These are phyloP conservation scores for Tortrix viridana DNA, from an alignment of 2,888 invertebrate genomes.

Conservation along the genomic window DNA sequence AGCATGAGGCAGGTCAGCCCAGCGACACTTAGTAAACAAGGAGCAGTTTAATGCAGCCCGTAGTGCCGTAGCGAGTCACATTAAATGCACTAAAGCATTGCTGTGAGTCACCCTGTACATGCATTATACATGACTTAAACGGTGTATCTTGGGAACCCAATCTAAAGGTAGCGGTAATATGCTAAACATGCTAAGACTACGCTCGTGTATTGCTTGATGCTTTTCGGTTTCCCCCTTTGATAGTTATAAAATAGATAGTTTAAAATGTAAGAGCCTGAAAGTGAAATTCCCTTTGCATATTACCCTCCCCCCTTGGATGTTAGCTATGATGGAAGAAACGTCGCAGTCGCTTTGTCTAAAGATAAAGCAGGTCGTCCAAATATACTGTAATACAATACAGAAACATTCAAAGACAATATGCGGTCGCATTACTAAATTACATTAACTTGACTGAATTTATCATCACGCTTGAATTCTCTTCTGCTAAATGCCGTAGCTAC, in stretches of 20 bases:
- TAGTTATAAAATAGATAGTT: slow-evolving; percentile 1
- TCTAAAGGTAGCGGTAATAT: slow-evolving; percentile 1
- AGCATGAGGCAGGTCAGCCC: slow-evolving; percentile 45
- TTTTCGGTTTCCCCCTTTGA: not conserved
- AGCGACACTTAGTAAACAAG: slow-evolving; percentile 50
- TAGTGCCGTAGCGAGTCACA: slow-evolving; percentile 46
- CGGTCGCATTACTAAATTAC: not conserved
- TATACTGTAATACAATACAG: not conserved
- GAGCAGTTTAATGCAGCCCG: slow-evolving; percentile 43
- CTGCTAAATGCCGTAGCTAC: not conserved
- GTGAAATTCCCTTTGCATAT: not conserved
- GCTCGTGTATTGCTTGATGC: not conserved
- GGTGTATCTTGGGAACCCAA: not conserved
- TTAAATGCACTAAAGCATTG: slow-evolving; percentile 40
- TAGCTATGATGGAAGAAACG: not conserved
- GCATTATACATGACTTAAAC: not conserved
- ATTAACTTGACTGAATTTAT: not conserved
- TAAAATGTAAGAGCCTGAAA: not conserved
- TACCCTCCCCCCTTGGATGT: not conserved
- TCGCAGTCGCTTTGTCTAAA: too few species aligned
- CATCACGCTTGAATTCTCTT: slow-evolving; percentile 6
- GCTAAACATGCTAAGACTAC: not conserved
- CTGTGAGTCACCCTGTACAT: slow-evolving; percentile 21
- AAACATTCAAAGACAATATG: not conserved
- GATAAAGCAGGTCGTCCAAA: too few species aligned